Conservation (phyloP, 2,113 vertebrate species). For the Rhinolophus sinicus region DNA sequence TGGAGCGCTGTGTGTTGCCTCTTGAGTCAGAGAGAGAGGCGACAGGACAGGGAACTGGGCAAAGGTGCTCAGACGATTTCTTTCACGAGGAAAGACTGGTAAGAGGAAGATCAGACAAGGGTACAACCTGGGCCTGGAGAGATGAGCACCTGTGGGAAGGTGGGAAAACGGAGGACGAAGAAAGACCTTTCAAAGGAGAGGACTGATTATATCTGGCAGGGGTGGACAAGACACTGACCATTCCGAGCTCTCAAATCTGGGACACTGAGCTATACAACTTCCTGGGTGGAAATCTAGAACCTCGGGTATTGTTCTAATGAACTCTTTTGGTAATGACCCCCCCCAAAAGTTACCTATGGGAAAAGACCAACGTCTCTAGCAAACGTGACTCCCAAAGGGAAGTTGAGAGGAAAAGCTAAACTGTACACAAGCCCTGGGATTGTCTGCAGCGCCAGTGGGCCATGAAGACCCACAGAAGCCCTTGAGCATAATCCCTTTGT, state of each 20-base stretch:
- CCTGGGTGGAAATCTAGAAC: background rate
- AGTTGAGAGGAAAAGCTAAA: constrained; percentile 48
- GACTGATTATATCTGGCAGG: too few species aligned
- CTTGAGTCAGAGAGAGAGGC: background rate
- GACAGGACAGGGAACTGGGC: background rate
- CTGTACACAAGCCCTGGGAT: background rate
- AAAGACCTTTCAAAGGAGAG: background rate
- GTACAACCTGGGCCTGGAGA: background rate
- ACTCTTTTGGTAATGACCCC: background rate
- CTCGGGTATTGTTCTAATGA: background rate
- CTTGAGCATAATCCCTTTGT: constrained; percentile 84
- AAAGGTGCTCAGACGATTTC: fast-evolving
- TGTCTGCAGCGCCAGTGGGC: constrained; percentile 19
- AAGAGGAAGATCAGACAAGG: background rate
- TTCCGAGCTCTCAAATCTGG: background rate
- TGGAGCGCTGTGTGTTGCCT: background rate
- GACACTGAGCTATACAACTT: background rate
- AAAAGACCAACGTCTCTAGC: constrained; percentile 31
- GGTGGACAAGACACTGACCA: background rate
- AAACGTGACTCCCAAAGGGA: constrained; percentile 18
- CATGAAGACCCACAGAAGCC: constrained; percentile 80
- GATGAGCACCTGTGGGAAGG: background rate
- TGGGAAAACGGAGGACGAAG: background rate
- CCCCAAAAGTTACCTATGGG: constrained; percentile 22
- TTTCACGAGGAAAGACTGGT: background rate